Percentiles rank a stretch among this genome's conserved stretches.
Conservation (phyloP, 2,797 vertebrate species). For the Cichlasoma orientale region DNA sequence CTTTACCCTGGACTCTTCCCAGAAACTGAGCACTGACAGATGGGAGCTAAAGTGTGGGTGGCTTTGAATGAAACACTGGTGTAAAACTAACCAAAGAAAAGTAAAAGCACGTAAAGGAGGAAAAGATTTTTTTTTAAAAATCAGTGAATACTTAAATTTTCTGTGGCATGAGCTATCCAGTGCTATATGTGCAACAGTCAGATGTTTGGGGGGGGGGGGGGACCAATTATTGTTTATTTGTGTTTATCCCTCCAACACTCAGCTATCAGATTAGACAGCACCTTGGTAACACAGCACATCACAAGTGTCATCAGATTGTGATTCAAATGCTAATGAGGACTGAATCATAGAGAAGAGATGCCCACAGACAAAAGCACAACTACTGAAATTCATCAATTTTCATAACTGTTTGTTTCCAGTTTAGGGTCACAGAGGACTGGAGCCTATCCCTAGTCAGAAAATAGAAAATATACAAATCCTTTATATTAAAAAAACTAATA, state of each 20-base stretch:
- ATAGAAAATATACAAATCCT: neutral
- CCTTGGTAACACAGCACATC: neutral
- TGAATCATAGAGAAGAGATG: neutral
- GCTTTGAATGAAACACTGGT: neutral
- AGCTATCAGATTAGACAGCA: neutral
- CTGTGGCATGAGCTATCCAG: rapidly evolving
- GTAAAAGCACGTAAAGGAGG: neutral
- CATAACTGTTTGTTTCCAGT: neutral
- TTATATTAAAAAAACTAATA: neutral
- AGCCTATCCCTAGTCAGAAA: no score
- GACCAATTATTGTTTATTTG: neutral
- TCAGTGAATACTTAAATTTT: no score
- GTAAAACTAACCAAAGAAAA: rapidly evolving
- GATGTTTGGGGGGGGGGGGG: no score
- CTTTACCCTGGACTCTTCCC: neutral
- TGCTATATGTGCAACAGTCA: neutral
- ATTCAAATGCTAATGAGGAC: neutral
- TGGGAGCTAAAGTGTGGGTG: neutral
- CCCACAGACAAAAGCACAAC: neutral
- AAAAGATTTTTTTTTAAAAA: neutral
- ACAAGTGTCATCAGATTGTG: neutral
- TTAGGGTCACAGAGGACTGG: no score
- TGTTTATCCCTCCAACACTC: neutral
- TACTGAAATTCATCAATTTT: neutral
- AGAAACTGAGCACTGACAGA: neutral